Base-by-base conservation (phyloP, 2,797 vertebrate genomes). In the Xenentodon cancila region DNA sequence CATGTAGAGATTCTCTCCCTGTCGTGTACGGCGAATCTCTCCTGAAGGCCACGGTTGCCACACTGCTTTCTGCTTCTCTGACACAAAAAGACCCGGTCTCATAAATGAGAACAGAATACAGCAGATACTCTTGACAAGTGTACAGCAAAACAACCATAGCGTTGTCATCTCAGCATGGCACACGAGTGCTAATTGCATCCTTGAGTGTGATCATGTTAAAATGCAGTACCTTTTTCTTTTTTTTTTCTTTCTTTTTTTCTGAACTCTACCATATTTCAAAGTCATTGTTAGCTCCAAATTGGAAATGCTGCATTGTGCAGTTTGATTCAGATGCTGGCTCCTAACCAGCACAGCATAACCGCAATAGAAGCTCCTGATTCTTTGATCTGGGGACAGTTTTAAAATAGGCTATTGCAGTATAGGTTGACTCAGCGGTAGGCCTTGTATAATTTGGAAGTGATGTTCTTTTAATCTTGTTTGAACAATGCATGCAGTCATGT, bases 161-260 rank as follows among this genome's bases (percentile, higher is more conserved):
- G 17, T 54, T 0, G 16, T 60, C 67, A 68, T 78, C 77, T 57
- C 86, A 79, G 73, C 70, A 30, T 75, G 83, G 73, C 64, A 79
- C 73, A 65, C 71, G 40, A 62, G 60, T 18, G 62, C 78, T 88
- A 88, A 90, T 91, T 89, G 90, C 79, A 73, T 79, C 64, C 40
- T 67, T 25, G 67, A n/a, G 15, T 82, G 75, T 82, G 77, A 84
- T 85, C 80, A 70, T 71, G 66, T 63, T 59, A 60, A 72, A 57
- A 53, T 64, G 55, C 59, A 12, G 64, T 30, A 30, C 4, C 30
- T 30, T 30, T 30, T 75, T 5, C 5, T 25, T 25, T 25, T 25
- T 25, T 5, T 25, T n/a, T 68, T 54, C 49, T 44, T 80, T 63
- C 77, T 47, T 42, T 81, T 59, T 78, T 43, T 48, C 49, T 75